Percentiles rank a stretch among this genome's conserved stretches.
Evolutionary conservation across 37 sponge, comb jelly and placozoan genomes (phyloP).

Genomic region (Halichondria panicea): DNA sequence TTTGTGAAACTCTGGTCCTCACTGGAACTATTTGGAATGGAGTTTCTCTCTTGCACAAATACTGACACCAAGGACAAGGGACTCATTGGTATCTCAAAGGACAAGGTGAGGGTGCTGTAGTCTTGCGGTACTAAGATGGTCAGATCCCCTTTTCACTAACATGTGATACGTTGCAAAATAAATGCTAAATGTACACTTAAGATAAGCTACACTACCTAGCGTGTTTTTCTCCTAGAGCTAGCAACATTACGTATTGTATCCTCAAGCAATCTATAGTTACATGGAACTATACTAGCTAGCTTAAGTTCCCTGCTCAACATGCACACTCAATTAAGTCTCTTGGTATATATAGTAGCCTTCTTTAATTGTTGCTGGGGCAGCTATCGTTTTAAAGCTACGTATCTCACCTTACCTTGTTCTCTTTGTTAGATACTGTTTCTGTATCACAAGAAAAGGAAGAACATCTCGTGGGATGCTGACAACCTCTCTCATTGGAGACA

Average conservation of each 20-base stretch:
- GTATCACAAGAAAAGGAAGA: conserved; percentile 61
- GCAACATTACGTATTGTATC: no score
- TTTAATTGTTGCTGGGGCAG: no score
- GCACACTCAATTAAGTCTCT: no score
- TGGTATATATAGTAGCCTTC: no score
- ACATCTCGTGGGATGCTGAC: conserved; percentile 45
- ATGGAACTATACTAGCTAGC: no score
- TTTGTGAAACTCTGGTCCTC: conserved; percentile 88
- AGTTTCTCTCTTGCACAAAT: conserved; percentile 82
- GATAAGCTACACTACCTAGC: no score
- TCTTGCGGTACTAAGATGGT: not conserved
- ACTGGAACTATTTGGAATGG: conserved; percentile 78
- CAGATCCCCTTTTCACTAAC: not conserved
- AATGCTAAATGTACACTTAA: not conserved
- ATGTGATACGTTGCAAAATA: not conserved
- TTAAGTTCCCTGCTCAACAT: no score
- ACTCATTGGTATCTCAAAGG: conserved; percentile 80
- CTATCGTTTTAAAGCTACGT: no score
- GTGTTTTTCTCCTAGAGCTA: no score
- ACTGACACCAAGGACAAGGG: conserved; percentile 73
- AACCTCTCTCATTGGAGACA: conserved; percentile 51
- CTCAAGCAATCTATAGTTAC: no score
- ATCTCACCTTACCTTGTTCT: not conserved
- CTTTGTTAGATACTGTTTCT: conserved; percentile 51
- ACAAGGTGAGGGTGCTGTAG: conserved; percentile 68